These are phyloP conservation scores for Solen grandis DNA, from an alignment of 1,140 invertebrate genomes.

Conservation along the genomic window DNA sequence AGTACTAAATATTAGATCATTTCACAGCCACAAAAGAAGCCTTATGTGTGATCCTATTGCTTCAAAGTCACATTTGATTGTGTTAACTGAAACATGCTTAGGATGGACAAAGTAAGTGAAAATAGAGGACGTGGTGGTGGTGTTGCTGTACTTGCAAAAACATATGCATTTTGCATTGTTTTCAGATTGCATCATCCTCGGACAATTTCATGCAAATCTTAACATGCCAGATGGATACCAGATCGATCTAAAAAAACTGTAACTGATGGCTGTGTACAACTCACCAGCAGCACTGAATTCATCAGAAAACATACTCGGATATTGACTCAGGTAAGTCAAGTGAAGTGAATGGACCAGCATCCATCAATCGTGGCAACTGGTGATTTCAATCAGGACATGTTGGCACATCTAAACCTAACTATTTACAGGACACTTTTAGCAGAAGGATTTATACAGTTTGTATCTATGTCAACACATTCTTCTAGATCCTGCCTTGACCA, in stretches of 20 bases:
- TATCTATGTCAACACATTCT: conserved; percentile 7
- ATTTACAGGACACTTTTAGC: not conserved
- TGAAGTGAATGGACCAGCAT: no score
- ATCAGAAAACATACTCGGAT: not conserved
- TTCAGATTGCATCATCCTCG: not conserved
- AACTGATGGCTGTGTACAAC: conserved; percentile 27
- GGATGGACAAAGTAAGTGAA: conserved; percentile 7
- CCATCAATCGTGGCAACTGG: conserved; percentile 14
- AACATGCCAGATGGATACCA: not conserved
- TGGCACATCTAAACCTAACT: not conserved
- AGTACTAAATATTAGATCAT: conserved; percentile 30
- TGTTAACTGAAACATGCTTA: conserved; percentile 35
- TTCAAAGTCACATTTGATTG: conserved; percentile 15
- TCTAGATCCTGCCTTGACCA: conserved; percentile 21
- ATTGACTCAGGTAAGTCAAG: not conserved
- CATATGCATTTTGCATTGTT: not conserved
- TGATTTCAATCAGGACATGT: conserved; percentile 14
- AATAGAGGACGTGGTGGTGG: conserved; percentile 15
- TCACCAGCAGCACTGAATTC: conserved; percentile 5
- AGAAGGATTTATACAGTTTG: conserved; percentile 4
- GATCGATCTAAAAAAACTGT: not conserved
- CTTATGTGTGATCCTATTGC: conserved; percentile 17
- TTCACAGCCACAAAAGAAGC: conserved; percentile 18
- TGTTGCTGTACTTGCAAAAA: conserved; percentile 6
- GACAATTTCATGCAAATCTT: not conserved